A percentile compares a stretch with the other conserved stretches of the same genome.
Conservation (phyloP, 2,888 invertebrate genomes). For the Aspidiotus rigidus region DNA sequence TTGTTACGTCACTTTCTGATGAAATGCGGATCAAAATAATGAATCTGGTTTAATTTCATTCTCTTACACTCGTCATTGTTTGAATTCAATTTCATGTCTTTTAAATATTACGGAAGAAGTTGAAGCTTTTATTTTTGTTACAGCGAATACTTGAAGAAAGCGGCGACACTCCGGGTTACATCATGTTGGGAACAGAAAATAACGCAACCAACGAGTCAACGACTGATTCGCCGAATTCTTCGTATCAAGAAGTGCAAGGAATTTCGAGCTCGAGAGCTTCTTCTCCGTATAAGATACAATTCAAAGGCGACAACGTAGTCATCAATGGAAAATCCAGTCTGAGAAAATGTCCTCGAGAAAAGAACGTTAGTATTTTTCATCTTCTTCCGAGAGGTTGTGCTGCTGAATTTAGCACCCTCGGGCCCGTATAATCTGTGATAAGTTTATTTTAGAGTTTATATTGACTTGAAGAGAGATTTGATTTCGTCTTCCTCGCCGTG, state of each 20-base stretch:
- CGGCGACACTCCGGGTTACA: slow-evolving; percentile 18
- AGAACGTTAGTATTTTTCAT: slow-evolving; percentile 48
- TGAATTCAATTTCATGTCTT: too few relatives aligned
- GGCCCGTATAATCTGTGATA: not conserved
- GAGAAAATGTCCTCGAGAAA: slow-evolving; percentile 51
- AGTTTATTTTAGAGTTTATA: too few relatives aligned
- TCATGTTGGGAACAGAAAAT: slow-evolving; percentile 27
- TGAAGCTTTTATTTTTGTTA: too few relatives aligned
- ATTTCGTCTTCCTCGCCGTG: too few relatives aligned
- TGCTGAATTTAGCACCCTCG: not conserved
- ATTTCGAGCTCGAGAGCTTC: slow-evolving; percentile 50
- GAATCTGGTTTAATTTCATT: too few relatives aligned
- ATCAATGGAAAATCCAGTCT: slow-evolving; percentile 83
- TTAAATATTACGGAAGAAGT: too few relatives aligned
- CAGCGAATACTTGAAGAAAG: slow-evolving; percentile 31
- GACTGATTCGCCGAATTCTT: slow-evolving; percentile 49
- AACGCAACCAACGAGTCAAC: slow-evolving; percentile 49
- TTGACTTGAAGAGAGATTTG: too few relatives aligned
- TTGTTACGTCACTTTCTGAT: too few relatives aligned
- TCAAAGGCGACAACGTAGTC: slow-evolving; percentile 79
- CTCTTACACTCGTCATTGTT: too few relatives aligned
- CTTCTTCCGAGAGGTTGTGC: not conserved
- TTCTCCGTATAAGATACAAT: slow-evolving; percentile 71
- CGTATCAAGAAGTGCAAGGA: slow-evolving; percentile 28
- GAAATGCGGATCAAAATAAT: too few relatives aligned